A percentile compares a stretch with the other conserved stretches of the same genome.
These are phyloP conservation scores for Scalopus aquaticus DNA, from an alignment of 2,113 vertebrate species.

Conservation along the genomic window DNA sequence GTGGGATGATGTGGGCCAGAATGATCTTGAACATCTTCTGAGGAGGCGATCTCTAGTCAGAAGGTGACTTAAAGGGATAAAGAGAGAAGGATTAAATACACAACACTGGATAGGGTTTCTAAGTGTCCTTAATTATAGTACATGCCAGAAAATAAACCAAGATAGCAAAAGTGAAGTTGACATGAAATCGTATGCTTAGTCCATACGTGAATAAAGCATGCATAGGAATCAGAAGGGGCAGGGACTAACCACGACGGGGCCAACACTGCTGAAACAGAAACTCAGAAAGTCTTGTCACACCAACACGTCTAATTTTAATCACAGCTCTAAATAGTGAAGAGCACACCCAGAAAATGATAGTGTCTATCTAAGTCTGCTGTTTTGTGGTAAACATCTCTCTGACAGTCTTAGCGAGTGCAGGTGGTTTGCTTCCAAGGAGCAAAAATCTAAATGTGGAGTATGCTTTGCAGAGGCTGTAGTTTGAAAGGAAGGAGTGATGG, in stretches of 20 bases:
- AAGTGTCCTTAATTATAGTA: neutral
- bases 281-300: neutral
- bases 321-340: slow-evolving; percentile 48
- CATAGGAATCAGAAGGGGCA: neutral
- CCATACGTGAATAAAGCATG: neutral
- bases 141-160: neutral
- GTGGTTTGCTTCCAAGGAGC: slow-evolving; percentile 12
- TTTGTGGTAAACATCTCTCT: slow-evolving; percentile 38
- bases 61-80: neutral
- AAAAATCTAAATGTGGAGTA: slow-evolving; percentile 3
- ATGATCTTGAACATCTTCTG: neutral
- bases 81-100: neutral
- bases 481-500: neutral
- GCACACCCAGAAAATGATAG: slow-evolving; percentile 67
- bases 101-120: neutral
- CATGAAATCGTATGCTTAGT: neutral
- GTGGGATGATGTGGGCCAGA: neutral
- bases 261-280: slow-evolving; percentile 31
- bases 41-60: neutral
- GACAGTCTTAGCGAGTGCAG: slow-evolving; percentile 51
- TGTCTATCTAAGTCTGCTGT: neutral
- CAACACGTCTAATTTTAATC: slow-evolving; percentile 58
- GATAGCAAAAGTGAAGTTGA: neutral
- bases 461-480: slow-evolving; percentile 45
- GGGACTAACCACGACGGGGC: neutral